Conservation (phyloP, 2,888 invertebrate genomes). For the Furcula furcula region DNA sequence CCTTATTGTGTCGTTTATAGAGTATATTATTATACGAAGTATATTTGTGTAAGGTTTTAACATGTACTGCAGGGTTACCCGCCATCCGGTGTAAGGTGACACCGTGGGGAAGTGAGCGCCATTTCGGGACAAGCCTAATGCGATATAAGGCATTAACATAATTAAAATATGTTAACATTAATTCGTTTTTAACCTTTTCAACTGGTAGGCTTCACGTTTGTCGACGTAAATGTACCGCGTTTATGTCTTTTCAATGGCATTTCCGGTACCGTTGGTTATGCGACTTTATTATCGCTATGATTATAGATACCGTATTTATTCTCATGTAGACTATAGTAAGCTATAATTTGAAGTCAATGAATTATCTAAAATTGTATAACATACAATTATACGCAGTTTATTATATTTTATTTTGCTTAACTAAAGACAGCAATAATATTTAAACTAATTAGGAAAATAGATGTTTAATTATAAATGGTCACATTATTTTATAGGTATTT, state of each 20-base stretch:
- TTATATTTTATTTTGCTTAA: background rate
- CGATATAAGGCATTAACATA: conserved; percentile 35
- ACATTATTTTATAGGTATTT: no score
- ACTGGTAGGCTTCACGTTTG: background rate
- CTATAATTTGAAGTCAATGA: background rate
- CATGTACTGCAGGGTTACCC: conserved; percentile 58
- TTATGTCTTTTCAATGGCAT: conserved; percentile 52
- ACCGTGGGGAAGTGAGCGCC: conserved; percentile 69
- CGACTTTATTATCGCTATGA: conserved; percentile 7
- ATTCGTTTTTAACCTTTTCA: conserved; percentile 8
- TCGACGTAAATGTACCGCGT: conserved; percentile 33
- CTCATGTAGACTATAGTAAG: background rate
- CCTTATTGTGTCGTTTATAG: background rate
- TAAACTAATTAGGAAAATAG: no score
- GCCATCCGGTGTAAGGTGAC: conserved; percentile 73
- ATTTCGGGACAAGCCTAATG: conserved; percentile 48
- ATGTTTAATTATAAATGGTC: no score
- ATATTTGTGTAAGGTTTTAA: conserved; percentile 32
- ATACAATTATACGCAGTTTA: background rate
- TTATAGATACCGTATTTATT: background rate
- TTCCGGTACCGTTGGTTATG: conserved; percentile 24
- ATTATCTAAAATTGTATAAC: background rate
- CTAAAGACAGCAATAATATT: no score
- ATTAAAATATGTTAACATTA: conserved; percentile 12
- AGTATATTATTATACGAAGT: background rate